Percentiles rank a stretch among this genome's conserved stretches.
Conservation (phyloP, 2,113 vertebrate species). For the Odobenus rosmarus region DNA sequence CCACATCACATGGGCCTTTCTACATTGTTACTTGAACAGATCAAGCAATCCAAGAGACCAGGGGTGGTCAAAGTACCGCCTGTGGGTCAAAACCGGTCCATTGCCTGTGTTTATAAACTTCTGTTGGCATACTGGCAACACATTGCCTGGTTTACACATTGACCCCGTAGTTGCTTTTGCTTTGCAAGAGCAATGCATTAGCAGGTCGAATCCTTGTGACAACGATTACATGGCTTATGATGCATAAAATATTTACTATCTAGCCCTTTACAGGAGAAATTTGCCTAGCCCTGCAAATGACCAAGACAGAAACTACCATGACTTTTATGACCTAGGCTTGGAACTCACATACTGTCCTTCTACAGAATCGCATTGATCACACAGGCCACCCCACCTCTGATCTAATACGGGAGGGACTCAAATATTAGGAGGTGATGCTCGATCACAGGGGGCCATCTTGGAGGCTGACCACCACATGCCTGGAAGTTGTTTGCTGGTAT, state of each 20-base stretch:
- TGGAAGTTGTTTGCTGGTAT: neutral
- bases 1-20: too few relatives aligned
- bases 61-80: neutral
- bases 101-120: neutral
- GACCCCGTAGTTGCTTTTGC: too few relatives aligned
- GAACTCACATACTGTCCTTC: neutral
- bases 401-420: neutral
- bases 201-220: neutral
- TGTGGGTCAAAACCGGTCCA: neutral
- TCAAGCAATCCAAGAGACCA: neutral
- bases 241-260: neutral
- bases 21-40: too few relatives aligned
- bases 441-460: too few relatives aligned
- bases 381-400: neutral
- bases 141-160: too few relatives aligned
- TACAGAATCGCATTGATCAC: neutral
- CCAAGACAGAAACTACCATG: neutral
- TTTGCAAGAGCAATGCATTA: too few relatives aligned
- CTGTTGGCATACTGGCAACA: too few relatives aligned
- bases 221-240: too few relatives aligned
- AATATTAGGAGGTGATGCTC: neutral
- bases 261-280: neutral
- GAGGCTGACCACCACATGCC: neutral
- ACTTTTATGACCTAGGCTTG: neutral
- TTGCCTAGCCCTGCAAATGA: neutral